Evolutionary conservation across 2,797 vertebrate species (phyloP).

Genomic region (Girardinus metallicus): DNA sequence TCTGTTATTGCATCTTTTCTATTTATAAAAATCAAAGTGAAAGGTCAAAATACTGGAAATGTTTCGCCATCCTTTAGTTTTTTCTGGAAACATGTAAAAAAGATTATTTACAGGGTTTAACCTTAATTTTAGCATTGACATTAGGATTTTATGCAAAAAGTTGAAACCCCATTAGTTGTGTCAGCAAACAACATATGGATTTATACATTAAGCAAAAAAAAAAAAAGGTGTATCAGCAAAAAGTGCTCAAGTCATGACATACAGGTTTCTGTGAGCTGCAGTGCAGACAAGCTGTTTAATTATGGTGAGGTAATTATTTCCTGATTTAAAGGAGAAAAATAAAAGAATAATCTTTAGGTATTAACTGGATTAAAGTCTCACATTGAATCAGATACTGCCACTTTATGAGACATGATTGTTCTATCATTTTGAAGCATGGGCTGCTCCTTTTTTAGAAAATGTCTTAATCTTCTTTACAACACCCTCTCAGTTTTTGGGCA

Average conservation of each 20-base stretch:
- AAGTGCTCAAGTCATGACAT: constrained; percentile 9
- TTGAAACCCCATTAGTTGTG: not conserved
- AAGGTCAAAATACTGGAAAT: not conserved
- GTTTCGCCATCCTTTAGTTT: not conserved
- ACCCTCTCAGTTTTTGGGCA: too few relatives aligned
- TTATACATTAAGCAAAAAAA: constrained; percentile 25
- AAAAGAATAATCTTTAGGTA: not conserved
- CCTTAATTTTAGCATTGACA: not conserved
- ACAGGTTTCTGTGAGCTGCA: not conserved
- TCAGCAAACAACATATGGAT: constrained; percentile 12
- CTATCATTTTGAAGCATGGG: not conserved
- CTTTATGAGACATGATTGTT: not conserved
- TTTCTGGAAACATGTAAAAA: not conserved
- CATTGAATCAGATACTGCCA: not conserved
- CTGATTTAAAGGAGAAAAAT: not conserved
- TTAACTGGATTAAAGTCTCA: not conserved
- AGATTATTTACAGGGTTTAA: not conserved
- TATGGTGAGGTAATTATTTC: not conserved
- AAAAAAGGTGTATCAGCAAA: constrained; percentile 21
- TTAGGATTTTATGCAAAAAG: not conserved
- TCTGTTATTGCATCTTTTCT: not conserved
- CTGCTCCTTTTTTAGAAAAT: not conserved
- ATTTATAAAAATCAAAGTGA: not conserved
- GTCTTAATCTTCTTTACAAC: not conserved
- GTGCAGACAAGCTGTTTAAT: not conserved